Conservation (phyloP, 2,797 vertebrate genomes). For the Scolopax bukidnonensis region DNA sequence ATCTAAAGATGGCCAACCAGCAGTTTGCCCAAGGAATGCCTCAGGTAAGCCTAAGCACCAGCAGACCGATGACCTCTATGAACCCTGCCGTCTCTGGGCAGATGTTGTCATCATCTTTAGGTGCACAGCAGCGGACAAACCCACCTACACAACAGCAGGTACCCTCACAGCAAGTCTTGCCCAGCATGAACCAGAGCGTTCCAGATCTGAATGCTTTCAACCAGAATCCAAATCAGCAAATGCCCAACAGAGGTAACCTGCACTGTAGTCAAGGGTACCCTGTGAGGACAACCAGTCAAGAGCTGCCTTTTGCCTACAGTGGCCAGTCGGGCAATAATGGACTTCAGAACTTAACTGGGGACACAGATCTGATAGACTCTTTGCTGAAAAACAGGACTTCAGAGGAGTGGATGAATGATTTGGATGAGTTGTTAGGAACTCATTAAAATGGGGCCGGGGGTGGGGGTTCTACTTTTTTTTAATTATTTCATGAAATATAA, state of each 20-base stretch:
- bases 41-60: conserved; percentile 79
- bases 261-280: conserved; percentile 93
- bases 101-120: conserved; percentile 83
- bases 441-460: conserved; percentile 77
- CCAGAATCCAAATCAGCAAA: conserved; percentile 81
- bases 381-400: conserved; percentile 94
- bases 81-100: conserved; percentile 80
- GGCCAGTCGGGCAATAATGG: conserved; percentile 80
- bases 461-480: conserved; percentile 45
- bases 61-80: conserved; percentile 84
- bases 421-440: conserved; percentile 93
- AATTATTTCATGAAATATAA: conserved; percentile 70
- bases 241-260: conserved; percentile 81
- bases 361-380: conserved; percentile 93
- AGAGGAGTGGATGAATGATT: conserved; percentile 97
- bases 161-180: conserved; percentile 82
- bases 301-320: conserved; percentile 90
- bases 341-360: conserved; percentile 85
- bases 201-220: conserved; percentile 87
- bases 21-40: conserved; percentile 81
- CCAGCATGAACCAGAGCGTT: conserved; percentile 82
- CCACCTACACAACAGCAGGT: conserved; percentile 78
- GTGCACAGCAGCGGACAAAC: conserved; percentile 85
- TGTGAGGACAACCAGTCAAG: conserved; percentile 86
- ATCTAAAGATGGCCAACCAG: conserved; percentile 86